A percentile compares a stretch with the other conserved stretches of the same genome.
phyloP scores from a whole-genome alignment of 2,888 invertebrate genomes.

The Adineta ricciae region DNA sequence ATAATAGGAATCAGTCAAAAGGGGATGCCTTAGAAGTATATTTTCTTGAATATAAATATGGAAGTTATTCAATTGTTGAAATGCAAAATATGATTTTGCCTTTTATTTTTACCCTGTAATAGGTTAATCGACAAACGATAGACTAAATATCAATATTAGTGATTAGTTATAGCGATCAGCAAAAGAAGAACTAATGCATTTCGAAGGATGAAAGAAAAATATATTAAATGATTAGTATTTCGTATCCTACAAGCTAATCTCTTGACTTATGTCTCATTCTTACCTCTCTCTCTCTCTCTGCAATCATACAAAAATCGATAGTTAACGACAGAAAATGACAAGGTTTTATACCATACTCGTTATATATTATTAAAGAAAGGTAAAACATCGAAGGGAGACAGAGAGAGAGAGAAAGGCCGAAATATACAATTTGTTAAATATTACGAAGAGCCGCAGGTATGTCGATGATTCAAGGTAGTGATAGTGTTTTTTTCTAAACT shows the following conservation, averaged over 20 bases:
- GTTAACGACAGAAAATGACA: background rate
- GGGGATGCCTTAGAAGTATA: too few relatives aligned
- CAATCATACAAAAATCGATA: background rate
- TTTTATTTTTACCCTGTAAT: background rate
- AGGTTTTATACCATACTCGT: background rate
- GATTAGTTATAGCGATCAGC: too few relatives aligned
- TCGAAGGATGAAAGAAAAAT: background rate
- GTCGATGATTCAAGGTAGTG: background rate
- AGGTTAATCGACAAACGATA: background rate
- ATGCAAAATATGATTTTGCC: background rate
- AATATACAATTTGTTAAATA: background rate
- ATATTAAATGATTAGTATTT: background rate
- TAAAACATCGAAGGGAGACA: background rate
- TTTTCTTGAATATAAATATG: too few relatives aligned
- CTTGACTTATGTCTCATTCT: background rate
- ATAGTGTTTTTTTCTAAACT: background rate
- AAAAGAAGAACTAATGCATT: background rate
- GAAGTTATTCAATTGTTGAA: too few relatives aligned
- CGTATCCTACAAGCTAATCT: background rate
- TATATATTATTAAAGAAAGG: background rate
- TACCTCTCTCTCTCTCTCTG: background rate
- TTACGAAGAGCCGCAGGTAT: background rate
- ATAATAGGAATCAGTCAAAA: background rate
- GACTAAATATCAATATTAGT: background rate
- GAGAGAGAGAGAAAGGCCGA: background rate